Conservation (phyloP, 2,113 vertebrate species). For the Archocentrus centrarchus region DNA sequence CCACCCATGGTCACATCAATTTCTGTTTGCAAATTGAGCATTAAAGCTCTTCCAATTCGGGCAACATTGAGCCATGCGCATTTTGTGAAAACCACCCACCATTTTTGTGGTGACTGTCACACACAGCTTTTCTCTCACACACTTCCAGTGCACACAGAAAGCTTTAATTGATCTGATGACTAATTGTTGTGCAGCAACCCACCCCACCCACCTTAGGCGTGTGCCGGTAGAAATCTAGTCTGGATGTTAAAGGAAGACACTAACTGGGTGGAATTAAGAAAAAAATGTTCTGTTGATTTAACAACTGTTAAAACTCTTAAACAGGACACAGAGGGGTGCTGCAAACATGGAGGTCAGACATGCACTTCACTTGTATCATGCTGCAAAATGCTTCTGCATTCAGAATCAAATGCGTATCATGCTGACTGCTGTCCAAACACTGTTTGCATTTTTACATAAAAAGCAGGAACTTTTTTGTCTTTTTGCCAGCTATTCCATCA, state of each 20-base stretch:
- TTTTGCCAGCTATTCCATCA: not conserved
- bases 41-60: constrained; percentile 1
- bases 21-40: constrained; percentile 28
- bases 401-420: constrained; percentile 51
- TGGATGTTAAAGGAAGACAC: constrained; percentile 3
- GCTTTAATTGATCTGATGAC: constrained; percentile 2
- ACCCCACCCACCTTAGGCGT: not conserved
- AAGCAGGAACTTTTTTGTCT: not conserved
- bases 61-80: not conserved
- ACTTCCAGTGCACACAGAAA: constrained; percentile 1
- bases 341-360: constrained; percentile 36
- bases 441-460: not conserved
- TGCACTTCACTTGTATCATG: constrained; percentile 58
- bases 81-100: constrained; percentile 24
- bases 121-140: not conserved
- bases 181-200: not conserved
- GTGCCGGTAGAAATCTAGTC: not conserved
- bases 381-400: constrained; percentile 62
- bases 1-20: not conserved
- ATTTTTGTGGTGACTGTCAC: constrained; percentile 22
- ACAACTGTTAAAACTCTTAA: constrained; percentile 8
- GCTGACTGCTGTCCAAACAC: constrained; percentile 13
- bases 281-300: not conserved
- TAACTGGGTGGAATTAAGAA: not conserved
- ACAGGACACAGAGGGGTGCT: constrained; percentile 1